These are phyloP conservation scores for Seriola rivoliana DNA, from an alignment of 2,113 vertebrate genomes.

Conservation along the genomic window DNA sequence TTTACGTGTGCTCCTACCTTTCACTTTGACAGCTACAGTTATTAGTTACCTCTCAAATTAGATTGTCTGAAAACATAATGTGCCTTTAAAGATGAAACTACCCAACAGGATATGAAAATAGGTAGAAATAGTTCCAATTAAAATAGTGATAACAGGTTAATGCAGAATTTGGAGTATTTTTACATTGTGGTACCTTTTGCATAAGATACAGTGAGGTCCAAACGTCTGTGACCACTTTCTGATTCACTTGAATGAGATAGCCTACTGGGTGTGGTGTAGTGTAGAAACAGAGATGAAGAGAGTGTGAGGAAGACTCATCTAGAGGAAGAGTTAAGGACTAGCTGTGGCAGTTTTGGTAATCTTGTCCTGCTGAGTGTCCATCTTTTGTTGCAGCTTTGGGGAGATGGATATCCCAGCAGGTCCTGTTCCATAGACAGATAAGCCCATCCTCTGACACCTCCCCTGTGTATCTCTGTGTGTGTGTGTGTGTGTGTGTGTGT, in stretches of 20 bases:
- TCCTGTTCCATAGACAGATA: conserved; percentile 31
- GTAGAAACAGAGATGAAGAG: not conserved
- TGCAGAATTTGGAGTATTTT: too few relatives aligned
- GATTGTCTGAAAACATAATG: not conserved
- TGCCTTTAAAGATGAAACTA: too few relatives aligned
- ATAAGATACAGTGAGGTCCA: too few relatives aligned
- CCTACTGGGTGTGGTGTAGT: not conserved
- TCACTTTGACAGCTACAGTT: not conserved
- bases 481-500: not conserved
- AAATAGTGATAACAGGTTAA: too few relatives aligned
- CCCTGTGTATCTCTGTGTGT: not conserved
- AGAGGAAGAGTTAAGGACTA: not conserved
- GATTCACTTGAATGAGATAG: not conserved
- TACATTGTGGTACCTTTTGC: too few relatives aligned
- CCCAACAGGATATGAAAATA: too few relatives aligned
- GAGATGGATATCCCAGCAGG: conserved; percentile 41
- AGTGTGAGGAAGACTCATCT: not conserved
- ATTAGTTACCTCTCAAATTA: not conserved
- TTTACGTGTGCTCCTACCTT: too few relatives aligned
- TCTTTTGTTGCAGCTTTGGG: conserved; percentile 40
- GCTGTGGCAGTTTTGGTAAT: conserved; percentile 20
- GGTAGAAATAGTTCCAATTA: too few relatives aligned
- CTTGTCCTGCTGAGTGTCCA: conserved; percentile 24
- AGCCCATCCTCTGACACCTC: not conserved
- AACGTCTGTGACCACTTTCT: too few relatives aligned